Conservation (phyloP, 2,888 invertebrate genomes). For the Lobophora halterata region DNA sequence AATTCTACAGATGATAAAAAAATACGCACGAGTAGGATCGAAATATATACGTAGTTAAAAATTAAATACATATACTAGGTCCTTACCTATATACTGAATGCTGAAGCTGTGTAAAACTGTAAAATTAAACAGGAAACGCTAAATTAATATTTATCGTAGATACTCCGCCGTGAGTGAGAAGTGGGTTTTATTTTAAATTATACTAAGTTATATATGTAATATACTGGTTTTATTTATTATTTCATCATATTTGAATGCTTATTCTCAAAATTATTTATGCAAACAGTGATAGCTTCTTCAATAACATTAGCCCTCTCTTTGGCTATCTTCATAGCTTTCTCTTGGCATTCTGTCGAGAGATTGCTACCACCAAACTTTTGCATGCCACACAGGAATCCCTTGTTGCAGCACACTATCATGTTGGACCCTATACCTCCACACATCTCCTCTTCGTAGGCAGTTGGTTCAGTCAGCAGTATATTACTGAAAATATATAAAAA, state of each 20-base stretch:
- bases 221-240: conserved; percentile 8
- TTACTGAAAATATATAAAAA: conserved; percentile 74
- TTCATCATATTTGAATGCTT: conserved; percentile 17
- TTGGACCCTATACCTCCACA: conserved; percentile 82
- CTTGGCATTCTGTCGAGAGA: conserved; percentile 79
- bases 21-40: too few relatives aligned
- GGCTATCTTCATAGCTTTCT: conserved; percentile 81
- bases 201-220: too few relatives aligned
- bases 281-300: conserved; percentile 58
- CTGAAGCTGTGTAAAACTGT: too few relatives aligned
- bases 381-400: conserved; percentile 82
- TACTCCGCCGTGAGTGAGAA: too few relatives aligned
- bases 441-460: conserved; percentile 90
- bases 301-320: conserved; percentile 79
- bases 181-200: too few relatives aligned
- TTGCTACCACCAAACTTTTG: conserved; percentile 89
- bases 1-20: too few relatives aligned
- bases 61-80: too few relatives aligned
- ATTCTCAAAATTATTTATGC: conserved; percentile 49
- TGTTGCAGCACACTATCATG: conserved; percentile 84
- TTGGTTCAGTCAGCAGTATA: conserved; percentile 87
- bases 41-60: too few relatives aligned
- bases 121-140: too few relatives aligned
- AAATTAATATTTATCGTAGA: too few relatives aligned
- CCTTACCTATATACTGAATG: too few relatives aligned